Percentiles rank a stretch among this genome's conserved stretches.
These are phyloP conservation scores for Germaria angustata DNA, from an alignment of 2,888 invertebrate species.

Conservation along the genomic window DNA sequence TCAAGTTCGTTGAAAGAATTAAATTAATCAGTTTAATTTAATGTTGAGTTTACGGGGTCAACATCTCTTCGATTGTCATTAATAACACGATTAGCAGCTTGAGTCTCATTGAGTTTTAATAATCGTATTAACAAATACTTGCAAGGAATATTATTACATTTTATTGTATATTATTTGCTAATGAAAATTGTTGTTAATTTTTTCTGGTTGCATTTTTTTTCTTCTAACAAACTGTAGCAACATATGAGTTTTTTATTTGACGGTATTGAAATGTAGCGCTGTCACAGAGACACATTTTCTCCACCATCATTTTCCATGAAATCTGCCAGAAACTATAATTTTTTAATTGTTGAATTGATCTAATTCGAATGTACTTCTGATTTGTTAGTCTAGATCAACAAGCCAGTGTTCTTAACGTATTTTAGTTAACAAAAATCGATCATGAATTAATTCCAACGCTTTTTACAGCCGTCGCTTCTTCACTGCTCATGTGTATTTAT, in stretches of 20 bases:
- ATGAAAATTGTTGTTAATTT: neutral
- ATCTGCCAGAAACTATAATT: no score
- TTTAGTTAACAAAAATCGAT: no score
- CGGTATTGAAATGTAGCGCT: neutral
- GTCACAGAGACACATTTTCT: neutral
- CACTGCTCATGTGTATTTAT: no score
- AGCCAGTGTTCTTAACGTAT: no score
- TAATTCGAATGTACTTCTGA: no score
- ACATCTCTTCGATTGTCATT: slow-evolving; percentile 43
- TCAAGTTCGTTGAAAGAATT: slow-evolving; percentile 45
- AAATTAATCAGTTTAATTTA: slow-evolving; percentile 37
- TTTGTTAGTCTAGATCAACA: no score
- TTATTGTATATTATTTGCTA: neutral
- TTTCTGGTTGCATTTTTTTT: neutral
- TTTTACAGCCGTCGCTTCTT: no score
- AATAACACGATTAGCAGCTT: slow-evolving; percentile 23
- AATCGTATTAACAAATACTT: neutral
- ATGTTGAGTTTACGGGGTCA: slow-evolving; percentile 42
- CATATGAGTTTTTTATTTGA: neutral
- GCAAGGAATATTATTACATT: neutral
- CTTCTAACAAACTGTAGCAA: neutral
- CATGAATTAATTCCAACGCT: no score
- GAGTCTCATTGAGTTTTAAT: slow-evolving; percentile 25
- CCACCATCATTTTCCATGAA: neutral
- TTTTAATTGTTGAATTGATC: no score